phyloP scores from a whole-genome alignment of 92 coral and sea anemone species.

The Siderastrea siderea region DNA sequence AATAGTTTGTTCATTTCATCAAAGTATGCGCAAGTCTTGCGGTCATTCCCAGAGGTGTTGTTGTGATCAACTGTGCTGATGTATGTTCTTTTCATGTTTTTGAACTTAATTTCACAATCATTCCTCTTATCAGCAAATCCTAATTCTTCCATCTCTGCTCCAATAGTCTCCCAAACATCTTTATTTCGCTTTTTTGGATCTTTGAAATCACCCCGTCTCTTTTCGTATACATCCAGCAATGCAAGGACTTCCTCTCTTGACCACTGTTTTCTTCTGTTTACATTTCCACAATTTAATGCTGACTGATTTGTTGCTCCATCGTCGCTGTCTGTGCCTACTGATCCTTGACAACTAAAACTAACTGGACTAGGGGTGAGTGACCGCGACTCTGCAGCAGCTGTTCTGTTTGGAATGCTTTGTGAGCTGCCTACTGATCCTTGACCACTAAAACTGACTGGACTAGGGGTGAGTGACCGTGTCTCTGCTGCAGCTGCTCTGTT shows the following conservation, averaged over 20 bases:
- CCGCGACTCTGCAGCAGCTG: neutral
- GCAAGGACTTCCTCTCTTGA: slow-evolving; percentile 61
- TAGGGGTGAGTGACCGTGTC: no score
- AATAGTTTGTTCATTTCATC: no score
- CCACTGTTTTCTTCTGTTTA: slow-evolving; percentile 57
- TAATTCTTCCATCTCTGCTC: slow-evolving; percentile 41
- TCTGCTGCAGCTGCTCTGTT: no score
- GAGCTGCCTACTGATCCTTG: neutral
- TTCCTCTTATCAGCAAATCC: slow-evolving; percentile 56
- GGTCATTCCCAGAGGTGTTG: slow-evolving; percentile 6
- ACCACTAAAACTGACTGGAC: no score
- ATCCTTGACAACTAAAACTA: slow-evolving; percentile 22
- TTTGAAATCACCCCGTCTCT: slow-evolving; percentile 51
- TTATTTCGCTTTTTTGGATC: slow-evolving; percentile 65
- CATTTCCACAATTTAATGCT: slow-evolving; percentile 34
- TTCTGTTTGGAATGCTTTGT: neutral
- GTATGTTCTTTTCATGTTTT: slow-evolving; percentile 60
- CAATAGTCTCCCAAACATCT: slow-evolving; percentile 65
- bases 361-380: slow-evolving; percentile 4
- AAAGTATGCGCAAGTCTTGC: no score
- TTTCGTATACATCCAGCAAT: slow-evolving; percentile 47
- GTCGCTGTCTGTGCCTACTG: slow-evolving; percentile 22
- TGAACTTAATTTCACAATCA: slow-evolving; percentile 62
- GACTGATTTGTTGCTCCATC: slow-evolving; percentile 40
- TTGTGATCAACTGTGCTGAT: slow-evolving; percentile 61